A percentile compares a stretch with the other conserved stretches of the same genome.
Conservation (phyloP, 1,140 invertebrate species). For the Gonioctena quinquepunctata region DNA sequence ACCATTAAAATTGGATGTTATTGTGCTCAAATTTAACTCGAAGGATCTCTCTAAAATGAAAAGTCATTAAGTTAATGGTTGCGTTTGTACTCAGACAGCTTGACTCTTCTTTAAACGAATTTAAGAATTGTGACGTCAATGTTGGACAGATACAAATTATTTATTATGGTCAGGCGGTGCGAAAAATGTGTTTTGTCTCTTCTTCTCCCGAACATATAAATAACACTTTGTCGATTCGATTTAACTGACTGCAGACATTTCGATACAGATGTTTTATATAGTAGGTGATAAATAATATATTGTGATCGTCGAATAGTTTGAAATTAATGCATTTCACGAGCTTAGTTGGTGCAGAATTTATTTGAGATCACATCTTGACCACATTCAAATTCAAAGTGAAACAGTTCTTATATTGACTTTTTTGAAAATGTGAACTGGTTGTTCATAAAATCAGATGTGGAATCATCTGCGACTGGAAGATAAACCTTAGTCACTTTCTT, state of each 20-base stretch:
- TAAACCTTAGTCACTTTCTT: too few species aligned
- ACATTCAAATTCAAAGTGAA: too few species aligned
- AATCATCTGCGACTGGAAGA: too few species aligned
- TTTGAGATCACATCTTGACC: too few species aligned
- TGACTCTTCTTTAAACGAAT: neutral
- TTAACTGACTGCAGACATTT: neutral
- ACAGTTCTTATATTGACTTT: too few species aligned
- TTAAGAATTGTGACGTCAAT: neutral
- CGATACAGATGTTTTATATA: neutral
- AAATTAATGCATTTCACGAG: too few species aligned
- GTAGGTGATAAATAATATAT: too few species aligned
- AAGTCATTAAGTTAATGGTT: neutral
- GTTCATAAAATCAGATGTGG: too few species aligned
- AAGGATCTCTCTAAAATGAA: neutral
- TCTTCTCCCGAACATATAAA: neutral
- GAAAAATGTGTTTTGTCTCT: neutral
- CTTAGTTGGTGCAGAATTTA: too few species aligned
- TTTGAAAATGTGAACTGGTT: too few species aligned
- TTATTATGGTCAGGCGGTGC: neutral
- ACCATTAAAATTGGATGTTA: neutral
- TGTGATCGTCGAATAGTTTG: too few species aligned
- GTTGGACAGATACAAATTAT: neutral
- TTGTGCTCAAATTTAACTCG: neutral
- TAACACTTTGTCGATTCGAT: neutral
- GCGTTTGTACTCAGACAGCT: neutral